Percentiles rank a stretch among this genome's conserved stretches.
These are phyloP conservation scores for Scaptomyza flava DNA, from an alignment of 2,888 invertebrate genomes.

Conservation along the genomic window DNA sequence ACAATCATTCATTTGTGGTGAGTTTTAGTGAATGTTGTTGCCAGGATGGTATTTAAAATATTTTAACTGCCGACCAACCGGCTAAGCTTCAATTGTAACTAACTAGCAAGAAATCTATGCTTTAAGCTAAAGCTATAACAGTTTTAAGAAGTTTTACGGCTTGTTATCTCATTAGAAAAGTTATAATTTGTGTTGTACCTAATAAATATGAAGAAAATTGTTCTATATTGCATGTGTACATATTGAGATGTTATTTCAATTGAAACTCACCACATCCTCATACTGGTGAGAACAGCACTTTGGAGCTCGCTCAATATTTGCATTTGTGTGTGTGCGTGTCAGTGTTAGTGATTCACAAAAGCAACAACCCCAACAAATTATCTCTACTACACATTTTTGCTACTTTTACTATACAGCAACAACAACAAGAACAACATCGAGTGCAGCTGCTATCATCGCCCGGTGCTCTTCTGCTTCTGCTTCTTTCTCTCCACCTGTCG, in stretches of 20 bases:
- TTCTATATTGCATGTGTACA: constrained; percentile 32
- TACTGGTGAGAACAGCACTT: constrained; percentile 40
- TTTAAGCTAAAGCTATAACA: constrained; percentile 6
- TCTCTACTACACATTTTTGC: constrained; percentile 70
- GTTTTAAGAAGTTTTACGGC: constrained; percentile 14
- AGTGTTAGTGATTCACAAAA: constrained; percentile 68
- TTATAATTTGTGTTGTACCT: constrained; percentile 17
- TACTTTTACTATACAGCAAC: constrained; percentile 55
- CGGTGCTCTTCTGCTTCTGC: constrained; percentile 30
- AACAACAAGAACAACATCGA: constrained; percentile 24
- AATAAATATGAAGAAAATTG: constrained; percentile 34
- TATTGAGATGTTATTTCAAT: constrained; percentile 53
- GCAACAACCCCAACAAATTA: constrained; percentile 71
- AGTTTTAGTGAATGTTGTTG: constrained; percentile 56
- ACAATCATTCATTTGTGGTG: constrained; percentile 68
- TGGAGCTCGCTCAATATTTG: constrained; percentile 51
- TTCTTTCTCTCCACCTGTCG: constrained; percentile 60
- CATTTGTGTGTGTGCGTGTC: constrained; percentile 15
- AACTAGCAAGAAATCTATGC: not conserved
- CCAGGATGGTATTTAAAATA: constrained; percentile 48
- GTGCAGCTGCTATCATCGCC: constrained; percentile 57
- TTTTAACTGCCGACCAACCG: constrained; percentile 49
- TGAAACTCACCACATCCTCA: constrained; percentile 59
- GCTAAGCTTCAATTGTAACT: constrained; percentile 17
- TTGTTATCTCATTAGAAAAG: constrained; percentile 10